phyloP scores from a whole-genome alignment of 2,888 invertebrate genomes.

The Tolmerus cingulatus region DNA sequence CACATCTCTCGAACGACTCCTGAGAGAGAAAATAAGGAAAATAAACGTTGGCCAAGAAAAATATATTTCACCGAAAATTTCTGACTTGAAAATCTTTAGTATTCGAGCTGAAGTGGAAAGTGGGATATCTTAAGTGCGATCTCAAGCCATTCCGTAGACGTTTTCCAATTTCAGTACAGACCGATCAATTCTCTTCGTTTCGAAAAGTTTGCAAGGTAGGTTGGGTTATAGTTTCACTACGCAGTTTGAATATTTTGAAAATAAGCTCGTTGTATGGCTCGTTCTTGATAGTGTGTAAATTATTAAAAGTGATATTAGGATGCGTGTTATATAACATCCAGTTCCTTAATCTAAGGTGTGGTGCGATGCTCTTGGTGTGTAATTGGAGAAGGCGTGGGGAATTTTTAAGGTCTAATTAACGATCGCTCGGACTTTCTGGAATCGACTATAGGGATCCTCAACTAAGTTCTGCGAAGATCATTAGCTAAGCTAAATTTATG shows the following conservation, averaged over 20 bases:
- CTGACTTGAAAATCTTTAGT: constrained; percentile 32
- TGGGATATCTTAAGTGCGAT: constrained; percentile 33
- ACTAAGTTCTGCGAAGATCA: not conserved
- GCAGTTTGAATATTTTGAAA: not conserved
- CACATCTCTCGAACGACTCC: not conserved
- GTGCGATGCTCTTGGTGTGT: not conserved
- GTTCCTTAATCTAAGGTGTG: not conserved
- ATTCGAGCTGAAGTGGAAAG: constrained; percentile 36
- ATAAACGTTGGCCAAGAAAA: constrained; percentile 25
- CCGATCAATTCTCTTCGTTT: not conserved
- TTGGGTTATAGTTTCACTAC: not conserved
- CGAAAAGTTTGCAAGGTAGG: constrained; percentile 1
- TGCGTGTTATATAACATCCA: not conserved
- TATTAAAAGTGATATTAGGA: constrained; percentile 2
- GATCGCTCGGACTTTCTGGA: not conserved
- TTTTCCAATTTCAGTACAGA: not conserved
- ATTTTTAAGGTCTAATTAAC: not conserved
- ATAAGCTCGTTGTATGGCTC: not conserved
- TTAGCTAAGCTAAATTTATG: not conserved
- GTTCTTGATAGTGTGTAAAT: not conserved
- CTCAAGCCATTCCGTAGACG: constrained; percentile 6
- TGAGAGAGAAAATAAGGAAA: constrained; percentile 29
- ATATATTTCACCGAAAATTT: constrained; percentile 14
- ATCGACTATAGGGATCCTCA: not conserved
- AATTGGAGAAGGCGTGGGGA: not conserved